Evolutionary conservation across 1,140 invertebrate genomes (phyloP).

Genomic region (Sminthurinus signatus): DNA sequence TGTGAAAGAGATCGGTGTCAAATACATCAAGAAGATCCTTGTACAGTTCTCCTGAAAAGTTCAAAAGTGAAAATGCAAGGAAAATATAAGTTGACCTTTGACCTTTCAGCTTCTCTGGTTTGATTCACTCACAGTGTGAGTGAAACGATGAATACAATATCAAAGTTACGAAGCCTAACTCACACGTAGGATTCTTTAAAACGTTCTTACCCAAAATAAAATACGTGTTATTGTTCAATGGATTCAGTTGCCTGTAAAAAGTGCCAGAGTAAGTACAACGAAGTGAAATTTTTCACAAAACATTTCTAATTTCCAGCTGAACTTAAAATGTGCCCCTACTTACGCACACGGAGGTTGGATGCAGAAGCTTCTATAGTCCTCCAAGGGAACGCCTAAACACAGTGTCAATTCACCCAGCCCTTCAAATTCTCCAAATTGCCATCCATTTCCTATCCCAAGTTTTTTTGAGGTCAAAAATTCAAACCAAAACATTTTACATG

Average conservation of each 20-base stretch:
- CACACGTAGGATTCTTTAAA: no score
- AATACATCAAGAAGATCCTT: slow-evolving; percentile 47
- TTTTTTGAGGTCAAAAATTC: neutral
- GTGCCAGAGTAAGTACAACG: no score
- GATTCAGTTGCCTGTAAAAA: slow-evolving; percentile 29
- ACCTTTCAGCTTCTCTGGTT: no score
- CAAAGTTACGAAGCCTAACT: no score
- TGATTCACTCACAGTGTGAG: no score
- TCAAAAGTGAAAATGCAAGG: no score
- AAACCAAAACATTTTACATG: no score
- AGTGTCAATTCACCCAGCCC: slow-evolving; percentile 42
- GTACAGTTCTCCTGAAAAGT: slow-evolving; percentile 29
- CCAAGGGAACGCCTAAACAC: slow-evolving; percentile 41
- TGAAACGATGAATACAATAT: no score
- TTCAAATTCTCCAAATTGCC: slow-evolving; percentile 60
- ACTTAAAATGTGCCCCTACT: no score
- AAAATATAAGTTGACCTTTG: no score
- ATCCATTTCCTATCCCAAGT: slow-evolving; percentile 58
- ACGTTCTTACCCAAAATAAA: slow-evolving; percentile 15
- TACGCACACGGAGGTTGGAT: slow-evolving; percentile 34
- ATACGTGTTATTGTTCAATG: slow-evolving; percentile 26
- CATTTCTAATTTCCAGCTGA: no score
- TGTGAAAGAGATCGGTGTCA: slow-evolving; percentile 43
- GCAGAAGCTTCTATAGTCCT: slow-evolving; percentile 37
- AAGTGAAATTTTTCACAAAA: no score